These are phyloP conservation scores for Haplochromis vanheusdeni DNA, from an alignment of 2,113 vertebrate species.

Conservation along the genomic window DNA sequence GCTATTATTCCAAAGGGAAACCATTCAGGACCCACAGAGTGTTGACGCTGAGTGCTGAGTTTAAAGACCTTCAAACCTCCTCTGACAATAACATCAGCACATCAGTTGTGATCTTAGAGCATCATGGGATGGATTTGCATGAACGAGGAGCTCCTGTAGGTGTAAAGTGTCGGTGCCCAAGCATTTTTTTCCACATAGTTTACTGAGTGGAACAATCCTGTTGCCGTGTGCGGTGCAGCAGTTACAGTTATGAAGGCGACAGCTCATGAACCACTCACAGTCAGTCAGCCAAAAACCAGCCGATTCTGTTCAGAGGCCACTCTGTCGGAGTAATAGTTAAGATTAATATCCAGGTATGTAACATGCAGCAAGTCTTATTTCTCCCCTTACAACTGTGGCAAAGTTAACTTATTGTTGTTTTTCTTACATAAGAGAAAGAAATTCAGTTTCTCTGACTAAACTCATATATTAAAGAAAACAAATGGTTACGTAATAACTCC, in stretches of 20 bases:
- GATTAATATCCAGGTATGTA: not conserved
- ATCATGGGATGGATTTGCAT: not conserved
- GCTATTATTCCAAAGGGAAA: not conserved
- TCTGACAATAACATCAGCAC: not conserved
- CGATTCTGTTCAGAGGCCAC: not conserved
- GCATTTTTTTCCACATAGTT: not conserved
- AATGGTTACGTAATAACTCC: not conserved
- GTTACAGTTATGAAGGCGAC: not conserved
- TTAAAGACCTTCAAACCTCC: not conserved
- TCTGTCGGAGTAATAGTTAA: not conserved
- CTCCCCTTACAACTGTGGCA: not conserved
- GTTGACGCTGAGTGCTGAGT: not conserved
- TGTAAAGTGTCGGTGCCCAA: not conserved
- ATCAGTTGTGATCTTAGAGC: not conserved
- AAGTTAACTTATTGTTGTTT: not conserved
- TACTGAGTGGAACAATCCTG: not conserved
- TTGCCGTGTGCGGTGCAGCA: not conserved
- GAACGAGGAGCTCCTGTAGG: not conserved
- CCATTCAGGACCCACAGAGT: not conserved
- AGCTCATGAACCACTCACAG: not conserved
- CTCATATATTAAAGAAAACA: rapidly evolving
- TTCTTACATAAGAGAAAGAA: not conserved
- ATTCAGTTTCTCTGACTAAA: not conserved
- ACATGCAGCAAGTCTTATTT: not conserved
- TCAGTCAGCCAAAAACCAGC: not conserved